A percentile compares a stretch with the other conserved stretches of the same genome.
These are phyloP conservation scores for Hyperopisus bebe DNA, from an alignment of 2,113 vertebrate genomes.

Conservation along the genomic window DNA sequence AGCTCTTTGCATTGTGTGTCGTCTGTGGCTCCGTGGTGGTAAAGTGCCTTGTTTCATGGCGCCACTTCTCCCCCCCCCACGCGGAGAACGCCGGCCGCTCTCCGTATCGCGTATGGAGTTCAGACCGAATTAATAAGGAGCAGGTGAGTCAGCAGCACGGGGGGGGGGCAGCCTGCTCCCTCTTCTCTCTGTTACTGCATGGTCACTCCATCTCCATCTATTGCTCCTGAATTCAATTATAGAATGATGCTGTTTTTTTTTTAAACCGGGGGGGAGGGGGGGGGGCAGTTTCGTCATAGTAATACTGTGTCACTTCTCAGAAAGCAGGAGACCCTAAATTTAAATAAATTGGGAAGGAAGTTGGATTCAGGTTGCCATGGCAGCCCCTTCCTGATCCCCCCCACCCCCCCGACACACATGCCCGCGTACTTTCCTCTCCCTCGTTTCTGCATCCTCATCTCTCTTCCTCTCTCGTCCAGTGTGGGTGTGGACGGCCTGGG, in stretches of 20 bases:
- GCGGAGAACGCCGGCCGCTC: not conserved
- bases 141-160: not conserved
- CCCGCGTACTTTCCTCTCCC: not conserved
- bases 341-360: slow-evolving; percentile 24
- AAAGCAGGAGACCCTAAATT: slow-evolving; percentile 20
- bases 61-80: no score
- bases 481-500: not conserved
- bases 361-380: slow-evolving; percentile 21
- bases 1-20: not conserved
- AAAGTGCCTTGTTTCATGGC: not conserved
- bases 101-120: not conserved
- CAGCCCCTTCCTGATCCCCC: slow-evolving; percentile 17
- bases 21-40: not conserved
- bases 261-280: not conserved
- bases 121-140: not conserved
- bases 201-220: not conserved
- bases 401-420: not conserved
- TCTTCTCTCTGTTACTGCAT: not conserved
- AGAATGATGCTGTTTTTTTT: not conserved
- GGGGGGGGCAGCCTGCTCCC: not conserved
- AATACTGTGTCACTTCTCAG: not conserved
- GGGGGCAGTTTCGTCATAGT: not conserved
- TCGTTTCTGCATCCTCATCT: not conserved
- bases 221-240: not conserved
- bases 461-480: not conserved